Conservation (phyloP, 2,888 invertebrate species). For the Tipula unca region DNA sequence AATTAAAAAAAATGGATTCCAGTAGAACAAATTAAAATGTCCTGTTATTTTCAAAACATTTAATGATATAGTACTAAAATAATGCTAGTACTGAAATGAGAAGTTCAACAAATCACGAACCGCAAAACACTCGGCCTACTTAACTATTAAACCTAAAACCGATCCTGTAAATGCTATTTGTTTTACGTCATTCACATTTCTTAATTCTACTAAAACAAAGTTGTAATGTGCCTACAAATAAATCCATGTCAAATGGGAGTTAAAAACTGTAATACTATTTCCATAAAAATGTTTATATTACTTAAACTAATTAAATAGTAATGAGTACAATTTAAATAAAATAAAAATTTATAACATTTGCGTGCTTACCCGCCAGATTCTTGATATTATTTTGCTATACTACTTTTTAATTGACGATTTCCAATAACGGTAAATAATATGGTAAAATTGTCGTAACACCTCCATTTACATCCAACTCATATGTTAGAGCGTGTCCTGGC, state of each 20-base stretch:
- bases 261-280: background rate
- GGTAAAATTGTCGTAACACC: slow-evolving; percentile 31
- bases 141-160: background rate
- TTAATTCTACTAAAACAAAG: background rate
- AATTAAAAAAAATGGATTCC: too few relatives aligned
- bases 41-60: too few relatives aligned
- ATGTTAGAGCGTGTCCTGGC: slow-evolving; percentile 37
- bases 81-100: too few relatives aligned
- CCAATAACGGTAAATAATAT: slow-evolving; percentile 39
- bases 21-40: too few relatives aligned
- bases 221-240: background rate
- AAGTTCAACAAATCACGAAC: too few relatives aligned
- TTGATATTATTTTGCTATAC: background rate
- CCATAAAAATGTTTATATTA: background rate
- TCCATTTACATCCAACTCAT: slow-evolving; percentile 28
- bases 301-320: background rate
- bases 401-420: slow-evolving; percentile 31
- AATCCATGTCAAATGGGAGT: slow-evolving; percentile 14
- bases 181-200: background rate
- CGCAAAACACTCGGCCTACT: too few relatives aligned
- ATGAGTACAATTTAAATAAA: slow-evolving; percentile 1
- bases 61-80: too few relatives aligned
- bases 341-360: background rate
- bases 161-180: background rate
- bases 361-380: background rate